Conservation (phyloP, 2,888 invertebrate species). For the Bellardia pandia region DNA sequence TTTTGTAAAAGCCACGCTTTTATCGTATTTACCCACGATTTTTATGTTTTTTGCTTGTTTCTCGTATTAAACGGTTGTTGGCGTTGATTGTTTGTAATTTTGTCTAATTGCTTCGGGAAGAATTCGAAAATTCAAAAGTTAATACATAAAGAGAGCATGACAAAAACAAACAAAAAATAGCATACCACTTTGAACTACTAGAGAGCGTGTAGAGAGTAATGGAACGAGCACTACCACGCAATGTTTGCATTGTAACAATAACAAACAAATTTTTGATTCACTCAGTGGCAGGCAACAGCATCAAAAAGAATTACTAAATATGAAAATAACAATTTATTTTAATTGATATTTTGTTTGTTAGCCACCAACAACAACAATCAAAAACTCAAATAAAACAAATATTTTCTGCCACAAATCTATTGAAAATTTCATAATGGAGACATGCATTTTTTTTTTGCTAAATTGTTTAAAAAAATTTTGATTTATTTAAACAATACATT, state of each 20-base stretch:
- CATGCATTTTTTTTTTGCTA: not conserved
- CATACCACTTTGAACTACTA: not conserved
- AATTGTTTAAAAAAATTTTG: not conserved
- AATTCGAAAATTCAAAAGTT: constrained; percentile 64
- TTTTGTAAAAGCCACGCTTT: constrained; percentile 66
- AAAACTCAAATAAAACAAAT: constrained; percentile 3
- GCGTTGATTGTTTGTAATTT: constrained; percentile 73
- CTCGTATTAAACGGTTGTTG: constrained; percentile 44
- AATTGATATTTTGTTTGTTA: constrained; percentile 64
- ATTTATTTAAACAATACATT: not conserved
- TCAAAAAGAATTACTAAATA: constrained; percentile 72
- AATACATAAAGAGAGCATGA: constrained; percentile 52
- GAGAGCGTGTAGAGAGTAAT: not conserved
- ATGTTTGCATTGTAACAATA: constrained; percentile 26
- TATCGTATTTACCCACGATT: constrained; percentile 68
- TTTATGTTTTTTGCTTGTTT: constrained; percentile 6
- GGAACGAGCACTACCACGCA: not conserved
- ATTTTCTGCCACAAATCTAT: not conserved
- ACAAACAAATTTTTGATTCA: constrained; percentile 36
- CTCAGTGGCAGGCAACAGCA: constrained; percentile 18
- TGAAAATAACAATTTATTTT: constrained; percentile 67
- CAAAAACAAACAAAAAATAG: constrained; percentile 7
- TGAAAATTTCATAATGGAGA: not conserved
- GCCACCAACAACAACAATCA: not conserved
- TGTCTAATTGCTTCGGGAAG: constrained; percentile 73